Evolutionary conservation across 1,140 invertebrate genomes (phyloP), one percentile per base, ranked within the genome.

Genomic region (Drosophila tani): DNA sequence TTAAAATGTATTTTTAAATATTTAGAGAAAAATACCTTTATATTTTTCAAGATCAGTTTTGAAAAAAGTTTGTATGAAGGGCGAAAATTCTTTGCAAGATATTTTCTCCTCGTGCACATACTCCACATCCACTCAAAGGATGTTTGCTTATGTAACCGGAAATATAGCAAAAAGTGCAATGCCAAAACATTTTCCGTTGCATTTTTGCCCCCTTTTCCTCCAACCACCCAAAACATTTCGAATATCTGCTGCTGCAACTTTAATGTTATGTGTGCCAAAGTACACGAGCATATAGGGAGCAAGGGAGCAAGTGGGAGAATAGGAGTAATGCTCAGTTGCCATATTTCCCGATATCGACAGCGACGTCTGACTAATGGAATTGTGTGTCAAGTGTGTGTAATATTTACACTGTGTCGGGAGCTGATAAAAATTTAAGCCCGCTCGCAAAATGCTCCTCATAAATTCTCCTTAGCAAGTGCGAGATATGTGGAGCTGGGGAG

Each of bases 351-450:
- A 85, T 90, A 90, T 90, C 86, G 75, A 90, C 81, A 78, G 77
- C 76, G 53, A 87, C 68, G 71, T 84, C 85, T 90, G 86, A 90
- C 85, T 90, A 90, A 90, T 90, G 85, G 85, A 90, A 90, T 90
- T 90, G 85, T 90, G 86, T 90, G 85, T 90, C 85, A 90, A 91
- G 86, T 82, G 86, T 90, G 86, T 82, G 85, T 82, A 82, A 90
- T 90, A 90, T 90, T 90, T 90, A 82, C 86, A 77, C 86, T 90
- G 85, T 90, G 82, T 90, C 85, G 84, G 88, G 88, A 90, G 85
- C 86, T 91, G 86, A 91, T 91, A 76, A 90, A 90, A 90, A 90
- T 90, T 90, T 85, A 90, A 90, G 85, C 81, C 75, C 49, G 27
- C 79, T 58, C 79, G 21, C 66, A 70, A 78, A 85, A 90, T 75